phyloP scores from a whole-genome alignment of 1,140 invertebrate genomes.

The Drosophila micromelanica region DNA sequence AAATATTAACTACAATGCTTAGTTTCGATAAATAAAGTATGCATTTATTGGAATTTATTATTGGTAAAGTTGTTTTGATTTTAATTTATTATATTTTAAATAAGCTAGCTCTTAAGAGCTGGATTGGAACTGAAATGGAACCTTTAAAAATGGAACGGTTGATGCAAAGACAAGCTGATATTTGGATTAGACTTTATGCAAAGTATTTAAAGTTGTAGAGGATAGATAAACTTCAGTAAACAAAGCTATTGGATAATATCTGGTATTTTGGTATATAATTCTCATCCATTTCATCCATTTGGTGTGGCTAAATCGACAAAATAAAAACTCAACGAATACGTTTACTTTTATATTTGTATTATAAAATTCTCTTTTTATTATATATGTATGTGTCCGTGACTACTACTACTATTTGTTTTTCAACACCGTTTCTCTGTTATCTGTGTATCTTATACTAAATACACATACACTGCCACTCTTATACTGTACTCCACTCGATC shows the following conservation, averaged over 20 bases:
- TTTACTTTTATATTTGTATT: slow-evolving; percentile 30
- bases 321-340: slow-evolving; percentile 20
- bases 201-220: not conserved
- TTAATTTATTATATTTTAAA: slow-evolving; percentile 44
- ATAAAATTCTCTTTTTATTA: slow-evolving; percentile 47
- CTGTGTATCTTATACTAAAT: slow-evolving; percentile 36
- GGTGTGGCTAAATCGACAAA: slow-evolving; percentile 29
- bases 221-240: too few species aligned
- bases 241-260: not conserved
- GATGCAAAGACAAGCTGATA: not conserved
- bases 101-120: slow-evolving; percentile 26
- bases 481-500: slow-evolving; percentile 16
- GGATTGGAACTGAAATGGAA: not conserved
- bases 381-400: slow-evolving; percentile 49
- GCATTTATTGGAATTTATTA: slow-evolving; percentile 43
- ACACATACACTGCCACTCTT: slow-evolving; percentile 20
- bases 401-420: slow-evolving; percentile 42
- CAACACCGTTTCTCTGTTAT: slow-evolving; percentile 34
- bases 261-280: slow-evolving; percentile 9
- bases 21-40: slow-evolving; percentile 66
- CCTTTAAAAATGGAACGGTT: slow-evolving; percentile 1
- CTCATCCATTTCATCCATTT: slow-evolving; percentile 30
- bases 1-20: slow-evolving; percentile 49
- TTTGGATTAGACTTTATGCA: not conserved
- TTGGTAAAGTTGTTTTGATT: slow-evolving; percentile 44